Evolutionary conservation across 2,888 invertebrate species (phyloP), one percentile per base, ranked within the genome.

Genomic region (Stramonita haemastoma): DNA sequence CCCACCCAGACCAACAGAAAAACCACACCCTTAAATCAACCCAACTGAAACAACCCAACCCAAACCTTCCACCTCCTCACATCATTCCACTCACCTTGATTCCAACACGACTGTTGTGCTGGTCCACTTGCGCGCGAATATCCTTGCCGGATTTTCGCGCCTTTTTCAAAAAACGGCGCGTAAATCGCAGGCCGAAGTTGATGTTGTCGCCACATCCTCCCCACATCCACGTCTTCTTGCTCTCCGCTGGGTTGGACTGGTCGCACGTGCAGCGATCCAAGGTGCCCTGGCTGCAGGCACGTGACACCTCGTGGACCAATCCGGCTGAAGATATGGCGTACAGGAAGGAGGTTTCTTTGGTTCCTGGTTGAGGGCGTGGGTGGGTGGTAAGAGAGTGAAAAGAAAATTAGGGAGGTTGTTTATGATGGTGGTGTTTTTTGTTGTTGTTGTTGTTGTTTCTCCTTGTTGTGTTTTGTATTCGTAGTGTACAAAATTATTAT

Each of bases 131-230:
- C 2, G 94, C 95, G 70, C 95, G 90, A 13, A 95, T 92, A 83
- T 95, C 95, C 86, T 94, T 97, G 60, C 98, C 98, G 89, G 98
- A 97, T 96, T 98, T 98, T 89, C 98, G 98, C 0, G 98, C 98
- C 96, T 98, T 98, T 96, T 98, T 98, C 90, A 99, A 98, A 96
- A 99, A 99, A 96, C 98, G 98, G 90, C 98, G 97, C 94, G 98
- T 98, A 96, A 99, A 98, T 96, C 98, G 97, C 96, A 98, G 98
- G n/a, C 99, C 99, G 96, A 98, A 99, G 91, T 98, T 98, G 95
- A 99, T 98, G 96, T 99, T 99, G 96, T 99, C 99, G 56, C 98
- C 98, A 96, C 99, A 99, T 73, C 99, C 99, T 90, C 99, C 99
- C 98, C 99, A 99, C 96, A 98, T 98, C 98, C 96, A 96, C 88